Conservation (phyloP, 2,888 invertebrate genomes). For the Cremastinae sp. region DNA sequence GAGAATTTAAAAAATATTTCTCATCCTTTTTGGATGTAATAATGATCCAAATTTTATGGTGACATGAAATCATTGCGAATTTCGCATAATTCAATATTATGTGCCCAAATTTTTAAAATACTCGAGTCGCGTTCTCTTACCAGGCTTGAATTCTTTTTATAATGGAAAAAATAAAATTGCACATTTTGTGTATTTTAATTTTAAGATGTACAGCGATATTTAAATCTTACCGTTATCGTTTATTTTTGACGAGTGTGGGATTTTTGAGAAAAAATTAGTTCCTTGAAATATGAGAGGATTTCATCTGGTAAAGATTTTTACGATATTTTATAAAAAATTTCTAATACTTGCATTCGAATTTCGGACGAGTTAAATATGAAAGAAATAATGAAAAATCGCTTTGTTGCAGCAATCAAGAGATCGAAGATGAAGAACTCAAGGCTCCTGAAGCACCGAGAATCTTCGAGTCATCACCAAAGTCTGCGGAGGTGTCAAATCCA, state of each 20-base stretch:
- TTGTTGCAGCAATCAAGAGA: conserved; percentile 62
- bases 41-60: neutral
- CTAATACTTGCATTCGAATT: conserved; percentile 10
- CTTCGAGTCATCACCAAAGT: conserved; percentile 71
- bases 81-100: conserved; percentile 3
- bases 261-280: conserved; percentile 2
- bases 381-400: conserved; percentile 26
- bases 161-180: conserved; percentile 14
- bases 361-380: neutral
- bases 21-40: conserved; percentile 6
- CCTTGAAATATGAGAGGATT: neutral
- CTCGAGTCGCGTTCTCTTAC: conserved; percentile 16
- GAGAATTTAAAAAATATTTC: neutral
- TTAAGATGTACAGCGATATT: conserved; percentile 24
- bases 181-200: conserved; percentile 21
- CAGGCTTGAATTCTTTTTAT: conserved; percentile 15
- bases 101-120: conserved; percentile 22
- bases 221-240: conserved; percentile 18
- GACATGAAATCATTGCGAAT: conserved; percentile 15
- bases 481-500: conserved; percentile 59
- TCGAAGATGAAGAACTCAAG: conserved; percentile 67
- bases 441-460: conserved; percentile 64
- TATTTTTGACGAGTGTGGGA: conserved; percentile 30
- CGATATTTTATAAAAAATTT: neutral
- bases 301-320: conserved; percentile 1